phyloP scores from a whole-genome alignment of 1,140 invertebrate species.

The Rhagoletis pomonella region DNA sequence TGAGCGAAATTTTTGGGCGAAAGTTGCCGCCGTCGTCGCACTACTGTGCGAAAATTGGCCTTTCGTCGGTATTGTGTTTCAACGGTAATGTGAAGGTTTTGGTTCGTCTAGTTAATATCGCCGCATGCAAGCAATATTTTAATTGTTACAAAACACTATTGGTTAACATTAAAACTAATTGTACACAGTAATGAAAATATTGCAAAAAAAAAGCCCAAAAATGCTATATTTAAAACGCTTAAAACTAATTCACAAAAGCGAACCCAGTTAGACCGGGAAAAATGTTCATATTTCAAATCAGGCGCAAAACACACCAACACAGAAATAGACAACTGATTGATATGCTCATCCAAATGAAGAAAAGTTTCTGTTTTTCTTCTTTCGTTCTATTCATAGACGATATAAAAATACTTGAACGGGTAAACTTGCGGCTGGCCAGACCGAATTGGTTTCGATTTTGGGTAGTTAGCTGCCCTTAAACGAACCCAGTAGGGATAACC shows the following conservation, averaged over 20 bases:
- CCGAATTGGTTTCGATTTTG: background rate
- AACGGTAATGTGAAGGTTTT: no score
- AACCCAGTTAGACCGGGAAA: constrained; percentile 30
- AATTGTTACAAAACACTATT: background rate
- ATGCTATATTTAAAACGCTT: constrained; percentile 9
- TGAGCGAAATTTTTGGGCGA: no score
- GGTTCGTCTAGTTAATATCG: background rate
- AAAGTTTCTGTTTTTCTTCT: background rate
- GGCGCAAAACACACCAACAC: background rate
- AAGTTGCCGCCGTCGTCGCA: no score
- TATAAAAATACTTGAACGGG: constrained; percentile 37
- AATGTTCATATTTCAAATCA: constrained; percentile 47
- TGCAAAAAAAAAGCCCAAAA: background rate
- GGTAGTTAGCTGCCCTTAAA: background rate
- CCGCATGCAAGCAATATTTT: background rate
- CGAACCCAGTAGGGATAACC: background rate
- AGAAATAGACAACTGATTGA: constrained; percentile 16
- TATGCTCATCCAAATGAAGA: constrained; percentile 18
- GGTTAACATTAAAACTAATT: background rate
- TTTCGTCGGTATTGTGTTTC: no score
- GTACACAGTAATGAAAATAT: background rate
- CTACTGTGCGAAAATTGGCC: no score
- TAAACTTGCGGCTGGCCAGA: background rate
- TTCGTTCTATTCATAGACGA: constrained; percentile 22
- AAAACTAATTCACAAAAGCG: constrained; percentile 3